phyloP scores from a whole-genome alignment of 2,797 vertebrate genomes.

The Semaprochilodus insignis region DNA sequence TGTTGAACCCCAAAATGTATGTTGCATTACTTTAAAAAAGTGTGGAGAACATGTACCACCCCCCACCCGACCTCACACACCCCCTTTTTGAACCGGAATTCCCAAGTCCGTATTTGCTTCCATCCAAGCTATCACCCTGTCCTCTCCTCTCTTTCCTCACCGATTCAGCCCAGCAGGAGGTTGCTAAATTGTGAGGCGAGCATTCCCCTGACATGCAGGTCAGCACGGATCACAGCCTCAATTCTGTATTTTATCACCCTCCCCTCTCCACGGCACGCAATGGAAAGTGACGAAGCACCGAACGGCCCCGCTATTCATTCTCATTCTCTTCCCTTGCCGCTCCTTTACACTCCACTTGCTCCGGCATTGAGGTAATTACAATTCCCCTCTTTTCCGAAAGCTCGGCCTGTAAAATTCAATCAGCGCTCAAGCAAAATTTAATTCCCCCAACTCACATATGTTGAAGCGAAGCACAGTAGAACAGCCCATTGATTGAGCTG shows the following conservation, averaged over 20 bases:
- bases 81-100: neutral
- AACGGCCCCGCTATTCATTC: conserved; percentile 64
- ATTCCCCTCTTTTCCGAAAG: conserved; percentile 71
- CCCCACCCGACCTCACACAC: no score
- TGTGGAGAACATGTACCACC: no score
- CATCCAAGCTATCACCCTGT: neutral
- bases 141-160: neutral
- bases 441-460: conserved; percentile 73
- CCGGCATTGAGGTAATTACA: conserved; percentile 75
- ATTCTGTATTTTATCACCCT: neutral
- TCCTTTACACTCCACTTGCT: conserved; percentile 71
- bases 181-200: conserved; percentile 5
- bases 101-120: neutral
- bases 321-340: conserved; percentile 66
- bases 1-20: no score
- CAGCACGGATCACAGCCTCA: conserved; percentile 20
- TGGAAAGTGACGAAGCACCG: conserved; percentile 1
- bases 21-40: no score
- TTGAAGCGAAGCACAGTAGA: conserved; percentile 65
- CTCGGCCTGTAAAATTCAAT: conserved; percentile 75
- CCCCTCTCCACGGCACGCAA: neutral
- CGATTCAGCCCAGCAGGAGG: neutral
- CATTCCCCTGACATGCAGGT: neutral
- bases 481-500: conserved; percentile 70
- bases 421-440: conserved; percentile 72